Conservation (phyloP, 2,888 invertebrate species). For the Noctuana brunneofusca region DNA sequence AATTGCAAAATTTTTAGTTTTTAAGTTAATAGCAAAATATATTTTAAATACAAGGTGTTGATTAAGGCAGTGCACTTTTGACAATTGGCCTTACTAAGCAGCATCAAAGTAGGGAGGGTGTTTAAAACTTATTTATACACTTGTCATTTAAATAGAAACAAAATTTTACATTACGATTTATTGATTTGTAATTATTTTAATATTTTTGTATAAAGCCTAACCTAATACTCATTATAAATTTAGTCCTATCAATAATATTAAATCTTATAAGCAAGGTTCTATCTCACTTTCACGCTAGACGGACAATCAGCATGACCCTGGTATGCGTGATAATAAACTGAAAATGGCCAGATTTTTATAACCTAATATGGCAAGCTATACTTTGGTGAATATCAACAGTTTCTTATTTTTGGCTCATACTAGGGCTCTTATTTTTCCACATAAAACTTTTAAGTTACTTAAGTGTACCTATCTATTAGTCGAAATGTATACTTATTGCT, state of each 20-base stretch:
- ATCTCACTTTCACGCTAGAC: conserved; percentile 8
- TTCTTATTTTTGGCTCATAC: conserved; percentile 54
- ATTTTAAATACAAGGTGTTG: too few relatives aligned
- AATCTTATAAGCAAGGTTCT: neutral
- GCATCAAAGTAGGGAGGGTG: neutral
- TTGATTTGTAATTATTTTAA: neutral
- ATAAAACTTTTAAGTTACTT: conserved; percentile 14
- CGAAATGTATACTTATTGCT: neutral
- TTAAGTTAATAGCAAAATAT: neutral
- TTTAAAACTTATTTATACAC: neutral
- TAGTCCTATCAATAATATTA: neutral
- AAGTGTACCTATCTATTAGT: conserved; percentile 20
- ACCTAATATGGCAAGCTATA: conserved; percentile 80
- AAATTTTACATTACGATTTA: neutral
- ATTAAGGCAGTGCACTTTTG: too few relatives aligned
- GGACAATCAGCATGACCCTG: conserved; percentile 11
- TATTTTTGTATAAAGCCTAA: neutral
- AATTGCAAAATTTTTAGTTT: neutral
- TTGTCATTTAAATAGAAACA: neutral
- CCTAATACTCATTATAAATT: neutral
- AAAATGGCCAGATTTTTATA: conserved; percentile 59
- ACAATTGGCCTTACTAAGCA: neutral
- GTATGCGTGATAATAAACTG: conserved; percentile 35
- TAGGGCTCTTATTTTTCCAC: conserved; percentile 39
- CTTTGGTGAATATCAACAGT: conserved; percentile 74